Percentiles rank a stretch among this genome's conserved stretches.
Conservation (phyloP, 2,797 vertebrate species). For the Champsocephalus esox region DNA sequence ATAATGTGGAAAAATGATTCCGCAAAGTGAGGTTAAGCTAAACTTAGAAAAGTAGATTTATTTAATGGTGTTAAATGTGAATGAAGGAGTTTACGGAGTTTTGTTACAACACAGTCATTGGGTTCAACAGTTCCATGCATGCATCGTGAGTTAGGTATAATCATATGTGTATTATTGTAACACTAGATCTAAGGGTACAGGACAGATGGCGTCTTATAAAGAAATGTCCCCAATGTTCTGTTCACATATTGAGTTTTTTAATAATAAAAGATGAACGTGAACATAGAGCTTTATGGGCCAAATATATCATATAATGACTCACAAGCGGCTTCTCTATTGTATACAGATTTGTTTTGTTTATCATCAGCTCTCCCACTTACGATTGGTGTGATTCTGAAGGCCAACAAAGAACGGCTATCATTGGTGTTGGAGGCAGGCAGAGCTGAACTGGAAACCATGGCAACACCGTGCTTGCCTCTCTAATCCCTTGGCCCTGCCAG, state of each 20-base stretch:
- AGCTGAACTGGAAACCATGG: constrained; percentile 87
- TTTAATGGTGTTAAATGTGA: no score
- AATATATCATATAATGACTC: constrained; percentile 63
- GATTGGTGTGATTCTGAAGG: constrained; percentile 75
- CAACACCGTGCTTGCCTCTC: constrained; percentile 83
- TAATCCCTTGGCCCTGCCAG: constrained; percentile 80
- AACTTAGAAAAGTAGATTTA: no score
- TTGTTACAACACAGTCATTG: background rate
- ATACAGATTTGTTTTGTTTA: constrained; percentile 67
- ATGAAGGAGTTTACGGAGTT: background rate
- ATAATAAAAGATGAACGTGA: constrained; percentile 28
- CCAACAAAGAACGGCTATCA: constrained; percentile 80
- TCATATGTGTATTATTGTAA: constrained; percentile 3
- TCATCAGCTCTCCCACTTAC: constrained; percentile 70
- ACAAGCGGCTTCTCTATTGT: constrained; percentile 51
- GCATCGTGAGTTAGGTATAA: background rate
- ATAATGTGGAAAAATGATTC: background rate
- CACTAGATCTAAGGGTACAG: constrained; percentile 35
- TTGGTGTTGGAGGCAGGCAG: constrained; percentile 75
- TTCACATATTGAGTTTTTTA: constrained; percentile 36
- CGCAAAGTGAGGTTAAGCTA: no score
- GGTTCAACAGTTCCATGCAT: background rate
- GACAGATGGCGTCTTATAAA: constrained; percentile 58
- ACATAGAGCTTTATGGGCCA: constrained; percentile 32
- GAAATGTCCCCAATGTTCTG: constrained; percentile 51